phyloP scores from a whole-genome alignment of 2,797 vertebrate genomes.

The Myotis planiceps region DNA sequence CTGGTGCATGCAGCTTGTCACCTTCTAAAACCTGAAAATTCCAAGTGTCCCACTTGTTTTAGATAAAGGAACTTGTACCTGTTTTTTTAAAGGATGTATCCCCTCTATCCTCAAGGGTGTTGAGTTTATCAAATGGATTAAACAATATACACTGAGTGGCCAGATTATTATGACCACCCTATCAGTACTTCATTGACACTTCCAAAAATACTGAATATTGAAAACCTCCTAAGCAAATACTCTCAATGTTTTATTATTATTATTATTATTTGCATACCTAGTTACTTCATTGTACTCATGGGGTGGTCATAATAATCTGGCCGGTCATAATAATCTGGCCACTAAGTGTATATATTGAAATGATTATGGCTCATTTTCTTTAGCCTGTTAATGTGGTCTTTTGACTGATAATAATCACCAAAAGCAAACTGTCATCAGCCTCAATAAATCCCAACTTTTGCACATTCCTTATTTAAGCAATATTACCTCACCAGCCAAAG shows the following conservation, averaged over 20 bases:
- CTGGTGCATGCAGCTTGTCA: not conserved
- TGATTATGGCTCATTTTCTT: not conserved
- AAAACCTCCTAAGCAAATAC: too few relatives aligned
- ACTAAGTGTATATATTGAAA: not conserved
- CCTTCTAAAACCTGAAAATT: not conserved
- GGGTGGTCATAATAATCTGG: too few relatives aligned
- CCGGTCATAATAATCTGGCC: too few relatives aligned
- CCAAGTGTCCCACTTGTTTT: not conserved
- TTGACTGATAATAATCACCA: not conserved
- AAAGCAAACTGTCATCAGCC: not conserved
- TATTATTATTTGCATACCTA: too few relatives aligned
- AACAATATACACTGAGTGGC: not conserved
- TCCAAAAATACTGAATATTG: too few relatives aligned
- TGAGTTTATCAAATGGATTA: not conserved
- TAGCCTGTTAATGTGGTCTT: not conserved
- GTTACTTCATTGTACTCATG: too few relatives aligned
- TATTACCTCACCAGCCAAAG: not conserved
- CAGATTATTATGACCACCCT: too few relatives aligned
- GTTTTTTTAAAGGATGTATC: not conserved
- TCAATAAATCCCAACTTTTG: not conserved
- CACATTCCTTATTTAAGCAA: not conserved
- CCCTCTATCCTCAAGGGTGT: not conserved
- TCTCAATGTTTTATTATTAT: too few relatives aligned
- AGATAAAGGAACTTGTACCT: not conserved
- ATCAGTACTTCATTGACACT: too few relatives aligned